phyloP scores from a whole-genome alignment of 2,113 vertebrate species.

The Acrocephalus arundinaceus region DNA sequence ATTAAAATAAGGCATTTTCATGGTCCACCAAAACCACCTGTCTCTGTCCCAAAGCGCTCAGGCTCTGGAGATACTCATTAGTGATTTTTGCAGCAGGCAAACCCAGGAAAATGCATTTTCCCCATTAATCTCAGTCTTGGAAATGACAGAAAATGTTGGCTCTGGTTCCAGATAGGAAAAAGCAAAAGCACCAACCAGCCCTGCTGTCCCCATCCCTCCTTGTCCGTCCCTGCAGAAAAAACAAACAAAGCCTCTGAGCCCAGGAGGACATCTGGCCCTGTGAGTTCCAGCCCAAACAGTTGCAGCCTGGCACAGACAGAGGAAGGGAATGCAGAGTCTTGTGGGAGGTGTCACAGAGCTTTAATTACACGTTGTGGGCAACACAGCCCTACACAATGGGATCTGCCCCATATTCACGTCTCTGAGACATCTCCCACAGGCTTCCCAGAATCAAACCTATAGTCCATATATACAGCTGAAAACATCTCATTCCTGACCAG shows the following conservation, averaged over 20 bases:
- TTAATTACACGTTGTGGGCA: background rate
- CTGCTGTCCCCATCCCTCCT: background rate
- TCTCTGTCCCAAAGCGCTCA: background rate
- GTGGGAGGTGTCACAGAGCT: background rate
- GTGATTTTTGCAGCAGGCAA: background rate
- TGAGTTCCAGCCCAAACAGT: background rate
- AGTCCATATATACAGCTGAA: fast-evolving
- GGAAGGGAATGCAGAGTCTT: background rate
- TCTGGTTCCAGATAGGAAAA: background rate
- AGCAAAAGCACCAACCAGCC: background rate
- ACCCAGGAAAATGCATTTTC: background rate
- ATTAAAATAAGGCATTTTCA: background rate
- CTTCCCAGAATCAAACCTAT: background rate
- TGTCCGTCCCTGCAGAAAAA: background rate
- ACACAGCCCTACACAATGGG: fast-evolving
- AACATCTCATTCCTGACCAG: fast-evolving
- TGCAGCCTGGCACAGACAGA: background rate
- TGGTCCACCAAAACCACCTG: background rate
- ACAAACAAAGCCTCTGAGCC: background rate
- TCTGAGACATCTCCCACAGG: background rate
- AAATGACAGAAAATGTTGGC: fast-evolving
- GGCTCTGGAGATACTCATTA: background rate
- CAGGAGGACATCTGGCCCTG: background rate
- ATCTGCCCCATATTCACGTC: fast-evolving
- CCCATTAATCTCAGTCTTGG: background rate